Evolutionary conservation across 2,797 vertebrate species (phyloP), one percentile per base, ranked within the genome.

Genomic region (Novumbra hubbsi): DNA sequence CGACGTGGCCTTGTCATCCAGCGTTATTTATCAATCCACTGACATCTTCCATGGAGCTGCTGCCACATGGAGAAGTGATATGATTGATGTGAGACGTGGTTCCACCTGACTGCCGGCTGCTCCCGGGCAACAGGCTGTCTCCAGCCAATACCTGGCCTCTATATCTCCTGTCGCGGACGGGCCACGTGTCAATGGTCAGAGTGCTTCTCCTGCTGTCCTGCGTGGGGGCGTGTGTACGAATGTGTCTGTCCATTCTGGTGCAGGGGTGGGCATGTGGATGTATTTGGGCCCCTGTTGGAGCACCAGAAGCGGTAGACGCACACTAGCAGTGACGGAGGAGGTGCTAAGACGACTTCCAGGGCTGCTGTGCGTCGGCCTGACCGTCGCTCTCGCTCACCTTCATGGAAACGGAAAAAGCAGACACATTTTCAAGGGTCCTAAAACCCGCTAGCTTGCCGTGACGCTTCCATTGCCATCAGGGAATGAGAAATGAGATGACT

Each of bases 401-500:
- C 84, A 86, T 86, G 67, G 74, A 75, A 81, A 80, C 75, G 79
- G 81, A 88, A 84, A 84, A 85, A 81, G 73, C 76, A 69, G 81
- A 83, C 78, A 78, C 76, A 73, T 78, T 78, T 71, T 32, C 55
- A 45, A 74, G 65, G 71, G 76, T 73, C 81, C 71, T 28, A 74
- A 78, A 77, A 78, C 73, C 73, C 77, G 75, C 68, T 70, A 69
- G 74, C 78, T 81, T 76, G 76, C 71, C 71, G 76, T 79, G 81
- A 68, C 77, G 79, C 74, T 28, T 83, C 75, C 64, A 73, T 81
- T 5, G 73, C 81, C 80, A 38, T 76, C 50, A 79, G 80, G 79
- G 82, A 80, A 77, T 86, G 77, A 78, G 74, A 72, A 80, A 86
- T 74, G 68, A 83, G 80, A 84, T 84, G 82, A 87, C 77, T 88